Evolutionary conservation across 1,140 invertebrate genomes (phyloP).

Genomic region (Charaxes varanes): DNA sequence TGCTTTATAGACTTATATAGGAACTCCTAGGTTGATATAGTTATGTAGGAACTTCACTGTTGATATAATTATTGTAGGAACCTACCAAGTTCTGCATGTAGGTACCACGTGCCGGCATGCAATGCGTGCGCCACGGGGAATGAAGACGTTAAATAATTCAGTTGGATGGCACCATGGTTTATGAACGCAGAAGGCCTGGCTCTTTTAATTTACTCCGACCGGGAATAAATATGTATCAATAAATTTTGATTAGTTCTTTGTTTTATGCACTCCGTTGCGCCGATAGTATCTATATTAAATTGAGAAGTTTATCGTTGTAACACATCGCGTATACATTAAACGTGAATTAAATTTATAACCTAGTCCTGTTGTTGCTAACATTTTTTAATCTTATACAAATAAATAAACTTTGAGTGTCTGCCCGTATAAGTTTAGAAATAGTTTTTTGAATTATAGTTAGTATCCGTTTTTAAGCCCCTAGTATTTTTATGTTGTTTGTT

Average conservation of each 20-base stretch:
- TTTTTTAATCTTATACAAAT: too few relatives aligned
- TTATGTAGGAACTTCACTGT: slow-evolving; percentile 3
- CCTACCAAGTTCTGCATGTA: slow-evolving; percentile 41
- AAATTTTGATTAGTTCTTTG: slow-evolving; percentile 16
- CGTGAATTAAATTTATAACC: too few relatives aligned
- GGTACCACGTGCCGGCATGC: slow-evolving; percentile 61
- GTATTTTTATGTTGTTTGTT: too few relatives aligned
- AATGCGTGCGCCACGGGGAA: slow-evolving; percentile 64
- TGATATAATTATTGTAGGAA: too few relatives aligned
- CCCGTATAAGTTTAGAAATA: too few relatives aligned
- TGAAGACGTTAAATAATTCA: slow-evolving; percentile 73
- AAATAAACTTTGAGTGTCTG: too few relatives aligned
- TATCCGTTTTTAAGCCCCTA: too few relatives aligned
- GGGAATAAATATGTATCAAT: slow-evolving; percentile 20
- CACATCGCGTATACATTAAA: too few relatives aligned
- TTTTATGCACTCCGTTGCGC: neutral
- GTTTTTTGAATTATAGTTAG: too few relatives aligned
- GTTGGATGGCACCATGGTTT: slow-evolving; percentile 58
- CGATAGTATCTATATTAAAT: too few relatives aligned
- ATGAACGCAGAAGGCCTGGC: slow-evolving; percentile 43
- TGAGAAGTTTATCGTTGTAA: too few relatives aligned
- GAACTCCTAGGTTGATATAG: neutral
- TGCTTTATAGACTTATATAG: slow-evolving; percentile 16
- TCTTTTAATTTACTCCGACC: slow-evolving; percentile 35
- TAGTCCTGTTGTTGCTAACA: too few relatives aligned